Percentiles rank a stretch among this genome's conserved stretches.
Evolutionary conservation across 2,113 vertebrate genomes (phyloP).

Genomic region (Anthoscopus minutus): DNA sequence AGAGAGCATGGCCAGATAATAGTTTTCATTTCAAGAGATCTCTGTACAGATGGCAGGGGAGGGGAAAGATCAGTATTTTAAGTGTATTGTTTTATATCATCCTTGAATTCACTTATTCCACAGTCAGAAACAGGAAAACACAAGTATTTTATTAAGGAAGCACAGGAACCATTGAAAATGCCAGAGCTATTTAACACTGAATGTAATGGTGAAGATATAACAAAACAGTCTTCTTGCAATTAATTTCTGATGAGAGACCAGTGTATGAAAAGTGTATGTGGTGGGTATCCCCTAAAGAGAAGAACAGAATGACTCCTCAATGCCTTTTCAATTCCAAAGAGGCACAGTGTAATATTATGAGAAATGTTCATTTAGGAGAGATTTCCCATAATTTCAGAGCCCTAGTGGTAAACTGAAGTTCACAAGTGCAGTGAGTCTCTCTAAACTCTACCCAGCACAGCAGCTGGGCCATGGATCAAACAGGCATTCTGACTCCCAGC

Average conservation of each 20-base stretch:
- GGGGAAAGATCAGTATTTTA: neutral
- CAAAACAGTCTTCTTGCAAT: neutral
- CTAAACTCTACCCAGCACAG: neutral
- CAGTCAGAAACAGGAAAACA: neutral
- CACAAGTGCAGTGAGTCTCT: neutral
- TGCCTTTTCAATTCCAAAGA: neutral
- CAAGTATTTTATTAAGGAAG: neutral
- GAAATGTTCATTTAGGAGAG: neutral
- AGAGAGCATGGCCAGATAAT: neutral
- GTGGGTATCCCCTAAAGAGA: neutral
- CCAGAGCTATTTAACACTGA: neutral
- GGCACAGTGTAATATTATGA: neutral
- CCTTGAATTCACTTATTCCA: neutral
- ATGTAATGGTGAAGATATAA: neutral
- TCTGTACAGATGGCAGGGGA: neutral
- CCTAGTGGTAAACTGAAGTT: neutral
- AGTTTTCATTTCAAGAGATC: neutral
- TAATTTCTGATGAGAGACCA: neutral
- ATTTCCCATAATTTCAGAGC: neutral
- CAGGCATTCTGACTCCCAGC: neutral
- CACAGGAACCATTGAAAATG: neutral
- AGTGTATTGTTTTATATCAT: neutral
- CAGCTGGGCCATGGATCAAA: neutral
- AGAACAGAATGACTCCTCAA: neutral
- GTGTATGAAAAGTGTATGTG: neutral